phyloP scores from a whole-genome alignment of 1,140 invertebrate genomes.

The Lysiphlebus fabarum region DNA sequence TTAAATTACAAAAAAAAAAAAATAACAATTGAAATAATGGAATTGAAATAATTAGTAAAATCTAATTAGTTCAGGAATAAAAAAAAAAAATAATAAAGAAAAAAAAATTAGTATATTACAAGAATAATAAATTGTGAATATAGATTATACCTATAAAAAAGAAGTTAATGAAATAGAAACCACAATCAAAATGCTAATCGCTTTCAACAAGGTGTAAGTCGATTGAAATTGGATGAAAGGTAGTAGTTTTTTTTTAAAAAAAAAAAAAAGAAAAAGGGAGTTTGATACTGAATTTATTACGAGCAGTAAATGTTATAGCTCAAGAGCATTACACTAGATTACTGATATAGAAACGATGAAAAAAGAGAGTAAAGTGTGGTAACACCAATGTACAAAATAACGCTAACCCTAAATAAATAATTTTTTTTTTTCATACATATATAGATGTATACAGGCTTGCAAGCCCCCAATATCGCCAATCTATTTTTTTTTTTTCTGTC shows the following conservation, averaged over 20 bases:
- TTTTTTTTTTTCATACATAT: too few species aligned
- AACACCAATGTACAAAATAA: constrained; percentile 1
- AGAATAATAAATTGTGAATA: constrained; percentile 5
- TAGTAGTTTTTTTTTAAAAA: too few species aligned
- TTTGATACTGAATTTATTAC: constrained; percentile 37
- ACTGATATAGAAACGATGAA: constrained; percentile 22
- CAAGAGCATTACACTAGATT: constrained; percentile 53
- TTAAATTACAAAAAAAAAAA: too few species aligned
- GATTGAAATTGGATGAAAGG: constrained; percentile 52
- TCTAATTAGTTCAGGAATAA: too few species aligned
- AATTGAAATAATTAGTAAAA: too few species aligned
- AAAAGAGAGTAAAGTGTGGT: constrained; percentile 17
- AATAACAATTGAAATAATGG: too few species aligned
- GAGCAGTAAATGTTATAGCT: constrained; percentile 36
- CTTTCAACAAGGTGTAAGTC: constrained; percentile 48
- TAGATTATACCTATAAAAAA: too few species aligned
- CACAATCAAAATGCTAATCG: constrained; percentile 54
- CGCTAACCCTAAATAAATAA: constrained; percentile 2
- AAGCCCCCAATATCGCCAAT: too few species aligned
- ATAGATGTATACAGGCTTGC: too few species aligned
- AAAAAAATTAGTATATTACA: background rate
- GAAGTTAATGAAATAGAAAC: constrained; percentile 22
- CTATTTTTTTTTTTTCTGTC: too few species aligned
- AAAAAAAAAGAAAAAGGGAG: too few species aligned
- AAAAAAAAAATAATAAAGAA: constrained; percentile 2